A percentile compares a stretch with the other conserved stretches of the same genome.
These are phyloP conservation scores for Ahaetulla prasina DNA, from an alignment of 2,113 vertebrate species.

Conservation along the genomic window DNA sequence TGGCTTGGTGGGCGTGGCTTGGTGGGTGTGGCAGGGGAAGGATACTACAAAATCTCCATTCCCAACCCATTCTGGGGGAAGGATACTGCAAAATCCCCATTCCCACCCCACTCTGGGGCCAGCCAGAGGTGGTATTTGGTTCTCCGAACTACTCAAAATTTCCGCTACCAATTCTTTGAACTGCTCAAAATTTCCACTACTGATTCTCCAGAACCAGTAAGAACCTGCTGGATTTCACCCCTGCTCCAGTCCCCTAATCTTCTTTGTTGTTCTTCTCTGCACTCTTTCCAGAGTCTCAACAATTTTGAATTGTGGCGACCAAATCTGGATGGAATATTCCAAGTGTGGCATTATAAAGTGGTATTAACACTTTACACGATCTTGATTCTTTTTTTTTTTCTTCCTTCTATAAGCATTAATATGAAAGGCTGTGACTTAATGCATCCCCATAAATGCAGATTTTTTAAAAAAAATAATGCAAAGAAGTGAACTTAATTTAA, in stretches of 20 bases:
- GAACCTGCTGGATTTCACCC: no score
- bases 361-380: background rate
- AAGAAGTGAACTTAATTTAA: constrained; percentile 62
- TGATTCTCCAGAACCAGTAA: no score
- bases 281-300: background rate
- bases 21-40: no score
- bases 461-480: constrained; percentile 2
- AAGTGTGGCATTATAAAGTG: background rate
- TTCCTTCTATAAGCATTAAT: background rate
- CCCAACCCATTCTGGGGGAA: no score
- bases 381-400: background rate
- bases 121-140: no score
- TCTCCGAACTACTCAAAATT: no score
- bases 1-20: no score
- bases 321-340: background rate
- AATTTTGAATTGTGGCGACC: background rate
- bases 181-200: no score
- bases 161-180: no score
- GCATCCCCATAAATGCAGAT: constrained; percentile 44
- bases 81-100: no score
- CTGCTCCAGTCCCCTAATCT: background rate
- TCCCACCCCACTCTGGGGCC: no score
- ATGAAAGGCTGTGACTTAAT: background rate
- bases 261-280: background rate
- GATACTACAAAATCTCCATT: no score